Evolutionary conservation across 2,888 invertebrate species (phyloP).

Genomic region (Standfussiana lucernea): DNA sequence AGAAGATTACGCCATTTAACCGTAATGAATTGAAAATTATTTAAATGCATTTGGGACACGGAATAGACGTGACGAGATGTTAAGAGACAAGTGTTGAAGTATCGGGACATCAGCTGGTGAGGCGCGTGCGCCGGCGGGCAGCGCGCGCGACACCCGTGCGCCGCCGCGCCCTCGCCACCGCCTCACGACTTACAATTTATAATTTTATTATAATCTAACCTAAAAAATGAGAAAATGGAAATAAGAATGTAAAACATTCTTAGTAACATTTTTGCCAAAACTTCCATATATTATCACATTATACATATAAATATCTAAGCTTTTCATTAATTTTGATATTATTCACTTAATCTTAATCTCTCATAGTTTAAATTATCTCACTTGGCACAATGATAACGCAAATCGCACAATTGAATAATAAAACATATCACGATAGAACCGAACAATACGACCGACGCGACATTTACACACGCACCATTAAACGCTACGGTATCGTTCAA

Average conservation of each 20-base stretch:
- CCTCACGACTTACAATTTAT: conserved; percentile 66
- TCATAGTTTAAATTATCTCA: conserved; percentile 88
- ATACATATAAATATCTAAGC: conserved; percentile 89
- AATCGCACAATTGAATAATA: conserved; percentile 86
- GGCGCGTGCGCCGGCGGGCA: conserved; percentile 24
- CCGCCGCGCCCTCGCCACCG: conserved; percentile 33
- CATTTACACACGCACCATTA: conserved; percentile 78
- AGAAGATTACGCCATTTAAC: conserved; percentile 48
- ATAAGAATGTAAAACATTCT: conserved; percentile 83
- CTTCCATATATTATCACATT: conserved; percentile 90
- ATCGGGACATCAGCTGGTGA: conserved; percentile 56
- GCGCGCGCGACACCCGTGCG: conserved; percentile 11
- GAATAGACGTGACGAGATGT: conserved; percentile 59
- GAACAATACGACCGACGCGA: conserved; percentile 75
- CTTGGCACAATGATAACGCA: conserved; percentile 90
- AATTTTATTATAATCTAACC: conserved; percentile 79
- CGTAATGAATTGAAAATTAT: conserved; percentile 79
- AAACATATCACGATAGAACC: conserved; percentile 81
- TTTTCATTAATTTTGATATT: conserved; percentile 89
- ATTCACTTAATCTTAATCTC: conserved; percentile 90
- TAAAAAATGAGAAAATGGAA: conserved; percentile 80
- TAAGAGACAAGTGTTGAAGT: conserved; percentile 61
- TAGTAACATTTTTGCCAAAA: conserved; percentile 85
- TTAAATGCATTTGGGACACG: conserved; percentile 79
- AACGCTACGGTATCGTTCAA: conserved; percentile 82